Conservation (phyloP, 2,113 vertebrate species). For the Rhinoderma darwinii region DNA sequence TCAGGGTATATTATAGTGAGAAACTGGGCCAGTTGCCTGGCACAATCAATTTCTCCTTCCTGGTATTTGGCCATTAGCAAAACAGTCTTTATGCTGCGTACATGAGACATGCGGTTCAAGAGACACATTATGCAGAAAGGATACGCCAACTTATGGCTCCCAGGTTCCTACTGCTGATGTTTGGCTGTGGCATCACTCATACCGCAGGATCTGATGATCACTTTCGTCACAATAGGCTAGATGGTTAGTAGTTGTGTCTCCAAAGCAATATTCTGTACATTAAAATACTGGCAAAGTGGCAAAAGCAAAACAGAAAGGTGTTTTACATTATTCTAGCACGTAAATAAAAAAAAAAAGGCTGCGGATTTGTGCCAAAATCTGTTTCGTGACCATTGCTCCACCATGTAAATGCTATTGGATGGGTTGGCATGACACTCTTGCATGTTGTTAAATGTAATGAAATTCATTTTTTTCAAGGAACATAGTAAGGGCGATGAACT, state of each 20-base stretch:
- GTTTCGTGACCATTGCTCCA: no score
- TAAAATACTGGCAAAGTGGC: background rate
- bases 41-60: constrained; percentile 12
- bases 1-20: constrained; percentile 25
- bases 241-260: background rate
- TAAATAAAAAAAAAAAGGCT: background rate
- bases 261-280: background rate
- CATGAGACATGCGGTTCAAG: background rate
- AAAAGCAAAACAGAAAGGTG: background rate
- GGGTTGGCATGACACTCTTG: background rate
- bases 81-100: background rate
- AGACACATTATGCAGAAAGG: constrained; percentile 8
- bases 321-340: background rate
- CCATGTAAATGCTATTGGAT: no score
- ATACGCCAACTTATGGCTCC: background rate
- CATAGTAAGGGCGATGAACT: background rate
- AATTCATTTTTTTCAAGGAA: background rate
- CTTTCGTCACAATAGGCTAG: constrained; percentile 10
- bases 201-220: constrained; percentile 11
- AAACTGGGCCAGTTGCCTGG: constrained; percentile 1
- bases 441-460: background rate
- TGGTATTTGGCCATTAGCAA: constrained; percentile 37
- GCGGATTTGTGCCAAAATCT: background rate
- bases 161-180: background rate
- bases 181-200: constrained; percentile 16